Evolutionary conservation across 2,797 vertebrate genomes (phyloP).

Genomic region (Mus spretus): DNA sequence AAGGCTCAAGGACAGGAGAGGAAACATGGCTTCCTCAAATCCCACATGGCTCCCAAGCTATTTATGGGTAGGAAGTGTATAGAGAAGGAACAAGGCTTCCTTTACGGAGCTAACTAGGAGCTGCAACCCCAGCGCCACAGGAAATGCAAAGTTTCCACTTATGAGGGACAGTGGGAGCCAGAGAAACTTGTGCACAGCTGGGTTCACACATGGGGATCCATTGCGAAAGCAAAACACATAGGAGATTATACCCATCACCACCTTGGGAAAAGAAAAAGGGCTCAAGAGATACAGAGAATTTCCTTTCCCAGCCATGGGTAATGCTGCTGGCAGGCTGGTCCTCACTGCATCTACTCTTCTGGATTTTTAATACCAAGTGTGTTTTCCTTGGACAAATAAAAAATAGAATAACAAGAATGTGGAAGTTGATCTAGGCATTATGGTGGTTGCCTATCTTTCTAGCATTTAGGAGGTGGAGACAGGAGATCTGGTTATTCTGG

Average conservation of each 20-base stretch:
- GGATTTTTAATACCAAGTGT: neutral
- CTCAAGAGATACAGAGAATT: neutral
- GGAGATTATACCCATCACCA: neutral
- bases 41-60: neutral
- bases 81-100: neutral
- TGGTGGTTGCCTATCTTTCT: neutral
- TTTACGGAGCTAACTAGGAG: neutral
- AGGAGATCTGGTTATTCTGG: neutral
- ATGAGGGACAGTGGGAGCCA: neutral
- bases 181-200: neutral
- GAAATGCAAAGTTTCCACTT: neutral
- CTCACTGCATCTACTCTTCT: accelerated
- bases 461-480: neutral
- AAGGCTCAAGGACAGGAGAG: neutral
- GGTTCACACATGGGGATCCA: neutral
- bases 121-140: neutral
- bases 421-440: neutral
- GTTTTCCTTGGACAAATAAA: constrained; percentile 3
- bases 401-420: neutral
- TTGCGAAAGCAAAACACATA: neutral
- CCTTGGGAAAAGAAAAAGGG: neutral
- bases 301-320: neutral
- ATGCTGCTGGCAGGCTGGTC: accelerated
- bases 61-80: neutral
- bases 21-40: neutral